A percentile compares a stretch with the other conserved stretches of the same genome.
These are phyloP conservation scores for Python bivittatus DNA, from an alignment of 2,113 vertebrate species.

Conservation along the genomic window DNA sequence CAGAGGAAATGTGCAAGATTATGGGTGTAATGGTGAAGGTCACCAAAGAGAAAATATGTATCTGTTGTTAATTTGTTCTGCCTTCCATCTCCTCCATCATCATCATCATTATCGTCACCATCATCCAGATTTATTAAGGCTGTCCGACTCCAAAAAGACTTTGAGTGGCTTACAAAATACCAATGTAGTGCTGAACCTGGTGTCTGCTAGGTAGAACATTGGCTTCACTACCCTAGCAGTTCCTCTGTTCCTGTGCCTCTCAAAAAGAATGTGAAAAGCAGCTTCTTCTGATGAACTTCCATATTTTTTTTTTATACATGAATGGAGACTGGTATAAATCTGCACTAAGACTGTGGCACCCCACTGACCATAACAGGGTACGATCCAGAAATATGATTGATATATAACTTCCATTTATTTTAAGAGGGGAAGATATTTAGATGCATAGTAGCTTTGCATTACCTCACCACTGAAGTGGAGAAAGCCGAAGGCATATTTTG, in stretches of 20 bases:
- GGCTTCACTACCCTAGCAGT: neutral
- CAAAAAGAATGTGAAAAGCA: neutral
- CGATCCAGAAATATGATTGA: too few relatives aligned
- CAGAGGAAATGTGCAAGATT: neutral
- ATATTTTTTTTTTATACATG: neutral
- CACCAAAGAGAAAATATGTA: neutral
- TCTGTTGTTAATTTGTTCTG: neutral
- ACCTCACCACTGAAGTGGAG: too few relatives aligned
- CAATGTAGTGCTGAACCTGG: neutral
- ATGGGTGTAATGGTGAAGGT: neutral
- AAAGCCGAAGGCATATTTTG: too few relatives aligned
- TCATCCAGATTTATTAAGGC: too few relatives aligned
- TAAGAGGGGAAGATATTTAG: too few relatives aligned
- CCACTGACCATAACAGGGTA: neutral
- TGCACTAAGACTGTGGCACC: neutral
- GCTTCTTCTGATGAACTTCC: neutral
- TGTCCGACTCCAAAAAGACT: too few relatives aligned
- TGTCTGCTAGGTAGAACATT: neutral
- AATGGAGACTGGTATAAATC: neutral
- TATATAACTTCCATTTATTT: too few relatives aligned
- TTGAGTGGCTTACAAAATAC: too few relatives aligned
- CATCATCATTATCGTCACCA: too few relatives aligned
- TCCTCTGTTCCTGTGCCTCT: neutral
- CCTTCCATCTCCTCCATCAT: neutral
- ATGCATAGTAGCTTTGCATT: too few relatives aligned